Evolutionary conservation across 2,888 invertebrate genomes (phyloP).

Genomic region (Crioceris asparagi): DNA sequence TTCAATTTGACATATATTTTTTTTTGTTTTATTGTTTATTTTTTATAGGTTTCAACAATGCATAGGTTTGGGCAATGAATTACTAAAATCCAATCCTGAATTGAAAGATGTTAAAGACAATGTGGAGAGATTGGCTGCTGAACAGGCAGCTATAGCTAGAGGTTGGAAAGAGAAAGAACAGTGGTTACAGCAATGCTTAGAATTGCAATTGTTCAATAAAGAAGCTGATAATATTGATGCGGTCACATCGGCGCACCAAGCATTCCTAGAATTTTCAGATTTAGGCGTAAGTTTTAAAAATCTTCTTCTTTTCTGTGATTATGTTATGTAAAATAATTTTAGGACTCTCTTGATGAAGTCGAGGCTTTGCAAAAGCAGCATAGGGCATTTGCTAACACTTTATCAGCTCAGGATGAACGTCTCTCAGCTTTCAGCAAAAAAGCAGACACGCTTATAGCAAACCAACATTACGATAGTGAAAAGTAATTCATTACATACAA

Average conservation of each 20-base stretch:
- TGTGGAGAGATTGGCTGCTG: slow-evolving; percentile 59
- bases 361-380: slow-evolving; percentile 88
- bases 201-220: slow-evolving; percentile 84
- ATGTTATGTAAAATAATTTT: slow-evolving; percentile 7
- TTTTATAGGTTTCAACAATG: slow-evolving; percentile 62
- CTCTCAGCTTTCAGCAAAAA: slow-evolving; percentile 71
- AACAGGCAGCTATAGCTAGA: slow-evolving; percentile 64
- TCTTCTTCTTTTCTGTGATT: slow-evolving; percentile 5
- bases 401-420: slow-evolving; percentile 88
- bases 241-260: slow-evolving; percentile 85
- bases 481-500: slow-evolving; percentile 43
- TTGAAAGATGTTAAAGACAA: slow-evolving; percentile 66
- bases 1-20: slow-evolving; percentile 3
- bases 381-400: slow-evolving; percentile 83
- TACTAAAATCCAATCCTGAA: slow-evolving; percentile 62
- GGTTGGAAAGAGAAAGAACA: slow-evolving; percentile 81
- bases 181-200: slow-evolving; percentile 76
- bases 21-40: slow-evolving; percentile 3
- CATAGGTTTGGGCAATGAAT: slow-evolving; percentile 64
- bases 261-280: slow-evolving; percentile 80
- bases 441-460: slow-evolving; percentile 68
- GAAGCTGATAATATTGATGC: slow-evolving; percentile 98
- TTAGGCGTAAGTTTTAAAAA: slow-evolving; percentile 56
- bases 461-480: slow-evolving; percentile 68
- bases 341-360: slow-evolving; percentile 83